phyloP scores from a whole-genome alignment of 2,113 vertebrate genomes.

The Colaptes auratus region DNA sequence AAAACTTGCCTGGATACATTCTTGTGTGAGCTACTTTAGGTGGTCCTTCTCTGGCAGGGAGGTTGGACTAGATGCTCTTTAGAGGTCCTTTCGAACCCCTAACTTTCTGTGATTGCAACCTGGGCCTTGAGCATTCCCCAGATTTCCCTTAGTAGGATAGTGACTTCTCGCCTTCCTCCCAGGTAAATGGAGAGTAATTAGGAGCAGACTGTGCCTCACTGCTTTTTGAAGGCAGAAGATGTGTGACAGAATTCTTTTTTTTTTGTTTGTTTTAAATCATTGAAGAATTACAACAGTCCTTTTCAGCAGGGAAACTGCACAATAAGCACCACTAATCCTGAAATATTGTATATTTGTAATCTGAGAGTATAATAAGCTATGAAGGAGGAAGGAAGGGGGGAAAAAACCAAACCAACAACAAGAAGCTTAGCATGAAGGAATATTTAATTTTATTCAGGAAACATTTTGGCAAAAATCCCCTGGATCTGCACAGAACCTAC shows the following conservation, averaged over 20 bases:
- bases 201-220: not conserved
- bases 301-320: slow-evolving; percentile 4
- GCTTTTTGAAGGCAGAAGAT: not conserved
- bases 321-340: not conserved
- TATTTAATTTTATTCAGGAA: slow-evolving; percentile 55
- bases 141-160: not conserved
- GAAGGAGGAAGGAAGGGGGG: not conserved
- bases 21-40: no score
- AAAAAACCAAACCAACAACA: not conserved
- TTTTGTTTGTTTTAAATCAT: not conserved
- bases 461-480: slow-evolving; percentile 55
- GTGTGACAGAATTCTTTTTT: not conserved
- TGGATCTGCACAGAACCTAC: slow-evolving; percentile 58
- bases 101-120: not conserved
- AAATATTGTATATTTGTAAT: not conserved
- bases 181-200: not conserved
- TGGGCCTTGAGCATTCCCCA: not conserved
- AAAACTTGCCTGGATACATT: no score
- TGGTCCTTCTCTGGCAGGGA: no score
- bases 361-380: not conserved
- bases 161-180: not conserved
- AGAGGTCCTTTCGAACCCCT: no score
- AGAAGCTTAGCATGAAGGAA: slow-evolving; percentile 8
- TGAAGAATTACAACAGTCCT: not conserved
- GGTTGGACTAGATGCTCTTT: no score